Base-by-base conservation (phyloP, 53 echinoderm and acorn worm genomes). In the Echinarachnius parma region DNA sequence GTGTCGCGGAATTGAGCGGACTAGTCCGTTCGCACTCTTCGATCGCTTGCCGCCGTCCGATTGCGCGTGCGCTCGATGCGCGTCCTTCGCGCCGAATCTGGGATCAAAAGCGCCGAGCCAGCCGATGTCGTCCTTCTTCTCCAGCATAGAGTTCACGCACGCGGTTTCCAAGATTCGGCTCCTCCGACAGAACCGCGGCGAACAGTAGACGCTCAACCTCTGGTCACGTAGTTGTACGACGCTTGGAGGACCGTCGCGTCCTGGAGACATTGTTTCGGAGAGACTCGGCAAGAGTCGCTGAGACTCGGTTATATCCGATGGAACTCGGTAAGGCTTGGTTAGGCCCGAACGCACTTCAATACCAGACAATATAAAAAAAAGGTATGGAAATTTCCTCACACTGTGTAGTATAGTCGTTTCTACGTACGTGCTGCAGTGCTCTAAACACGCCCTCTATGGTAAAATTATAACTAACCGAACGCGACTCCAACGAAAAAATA, bases 161-260 rank as follows among this genome's bases (percentile, higher is more conserved):
- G 67, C 75, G 46, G 62, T 83, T 45, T 83, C 83, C 15, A 83
- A 54, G 42, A 35, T 56, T 15, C 83, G 72, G 34, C 83, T 75
- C 18, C 82, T 66, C 21, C 89, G 56, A 37, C 84, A 88, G 61
- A 92, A 85, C 31, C 85, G 81, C 0, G 92, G 92, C 4, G 92
- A 92, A 30, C 92, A 89, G 54, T 92, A 92, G 9, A 92, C 78
- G 36, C 92, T 88, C 9, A 92, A 59, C 34, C 92, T 49, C 4
- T 86, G 80, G 30, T 93, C 93, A 9, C 58, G 75, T 20, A 75
- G 22, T 35, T 56, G 57, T 14, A 45, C 26, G 13, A 72, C 57
- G 35, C 74, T 56, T 55, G 74, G 34, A 27, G 18, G 8, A n/a
- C 39, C 57, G 55, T 56, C 74, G 14, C 74, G 55, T 21, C 33